Evolutionary conservation across 2,797 vertebrate species (phyloP).

Genomic region (Tokudaia muenninki): DNA sequence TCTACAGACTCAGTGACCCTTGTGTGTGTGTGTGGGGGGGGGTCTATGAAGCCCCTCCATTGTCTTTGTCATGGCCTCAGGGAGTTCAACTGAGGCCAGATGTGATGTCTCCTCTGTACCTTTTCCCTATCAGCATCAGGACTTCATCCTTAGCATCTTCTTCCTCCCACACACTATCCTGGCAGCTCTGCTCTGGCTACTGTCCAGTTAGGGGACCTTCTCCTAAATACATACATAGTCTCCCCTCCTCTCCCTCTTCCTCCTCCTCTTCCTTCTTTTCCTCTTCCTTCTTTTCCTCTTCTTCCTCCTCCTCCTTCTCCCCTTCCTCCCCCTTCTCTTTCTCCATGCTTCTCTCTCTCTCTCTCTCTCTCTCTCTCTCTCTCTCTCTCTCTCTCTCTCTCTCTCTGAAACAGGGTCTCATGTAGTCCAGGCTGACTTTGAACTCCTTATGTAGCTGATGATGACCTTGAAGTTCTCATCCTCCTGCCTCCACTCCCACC

Average conservation of each 20-base stretch:
- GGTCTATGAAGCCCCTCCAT: background rate
- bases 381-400: too few relatives aligned
- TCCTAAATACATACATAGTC: rapidly evolving
- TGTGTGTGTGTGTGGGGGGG: too few relatives aligned
- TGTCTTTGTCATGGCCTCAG: background rate
- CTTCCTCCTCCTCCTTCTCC: too few relatives aligned
- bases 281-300: background rate
- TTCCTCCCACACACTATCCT: rapidly evolving
- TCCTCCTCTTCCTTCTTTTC: rapidly evolving
- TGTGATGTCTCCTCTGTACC: background rate
- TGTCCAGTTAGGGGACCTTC: background rate
- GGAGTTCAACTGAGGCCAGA: background rate
- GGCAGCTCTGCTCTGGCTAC: background rate
- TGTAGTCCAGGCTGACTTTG: background rate
- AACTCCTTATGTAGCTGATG: background rate
- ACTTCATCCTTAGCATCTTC: background rate
- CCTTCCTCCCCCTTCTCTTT: background rate
- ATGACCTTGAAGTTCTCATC: background rate
- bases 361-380: too few relatives aligned
- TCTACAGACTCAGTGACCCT: background rate
- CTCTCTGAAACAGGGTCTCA: background rate
- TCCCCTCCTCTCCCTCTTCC: background rate
- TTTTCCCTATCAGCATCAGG: background rate
- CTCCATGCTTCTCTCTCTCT: too few relatives aligned
- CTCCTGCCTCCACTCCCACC: background rate